Conservation (phyloP, 1,140 invertebrate species). For the Agrilus planipennis region DNA sequence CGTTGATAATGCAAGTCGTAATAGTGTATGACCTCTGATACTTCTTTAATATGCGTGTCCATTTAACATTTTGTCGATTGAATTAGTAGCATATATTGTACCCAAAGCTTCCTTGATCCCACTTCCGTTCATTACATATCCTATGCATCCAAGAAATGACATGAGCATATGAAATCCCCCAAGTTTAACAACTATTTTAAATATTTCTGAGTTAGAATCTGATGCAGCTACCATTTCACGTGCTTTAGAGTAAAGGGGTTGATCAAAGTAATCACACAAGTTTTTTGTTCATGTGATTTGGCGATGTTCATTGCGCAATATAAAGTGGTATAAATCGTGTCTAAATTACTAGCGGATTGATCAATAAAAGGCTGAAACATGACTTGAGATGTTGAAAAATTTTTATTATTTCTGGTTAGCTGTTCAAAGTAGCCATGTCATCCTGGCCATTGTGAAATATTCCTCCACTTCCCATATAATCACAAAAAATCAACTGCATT, state of each 20-base stretch:
- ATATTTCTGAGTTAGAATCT: slow-evolving; percentile 4
- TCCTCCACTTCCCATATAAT: slow-evolving; percentile 3
- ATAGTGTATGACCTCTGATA: slow-evolving; percentile 20
- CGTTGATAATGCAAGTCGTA: slow-evolving; percentile 13
- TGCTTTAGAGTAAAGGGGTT: slow-evolving; percentile 17
- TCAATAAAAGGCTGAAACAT: slow-evolving; percentile 3
- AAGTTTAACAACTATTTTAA: slow-evolving; percentile 13
- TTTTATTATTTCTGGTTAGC: slow-evolving; percentile 5
- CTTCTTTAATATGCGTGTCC: slow-evolving; percentile 15
- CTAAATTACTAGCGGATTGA: slow-evolving; percentile 3
- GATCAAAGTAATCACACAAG: slow-evolving; percentile 15
- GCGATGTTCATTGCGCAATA: slow-evolving; percentile 7
- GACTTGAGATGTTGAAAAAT: slow-evolving; percentile 9
- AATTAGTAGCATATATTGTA: too few relatives aligned
- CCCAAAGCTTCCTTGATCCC: too few relatives aligned
- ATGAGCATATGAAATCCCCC: slow-evolving; percentile 23
- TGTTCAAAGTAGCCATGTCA: slow-evolving; percentile 7
- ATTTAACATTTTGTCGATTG: slow-evolving; percentile 19
- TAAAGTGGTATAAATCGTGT: slow-evolving; percentile 10
- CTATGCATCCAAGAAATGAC: slow-evolving; percentile 20
- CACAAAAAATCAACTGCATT: not conserved
- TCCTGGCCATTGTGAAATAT: slow-evolving; percentile 6
- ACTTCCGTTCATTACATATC: too few relatives aligned
- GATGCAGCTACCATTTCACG: slow-evolving; percentile 14
- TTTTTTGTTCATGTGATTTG: slow-evolving; percentile 8